A percentile compares a stretch with the other conserved stretches of the same genome.
Conservation (phyloP, 2,113 vertebrate genomes). For the Cricetomys ansorgei region DNA sequence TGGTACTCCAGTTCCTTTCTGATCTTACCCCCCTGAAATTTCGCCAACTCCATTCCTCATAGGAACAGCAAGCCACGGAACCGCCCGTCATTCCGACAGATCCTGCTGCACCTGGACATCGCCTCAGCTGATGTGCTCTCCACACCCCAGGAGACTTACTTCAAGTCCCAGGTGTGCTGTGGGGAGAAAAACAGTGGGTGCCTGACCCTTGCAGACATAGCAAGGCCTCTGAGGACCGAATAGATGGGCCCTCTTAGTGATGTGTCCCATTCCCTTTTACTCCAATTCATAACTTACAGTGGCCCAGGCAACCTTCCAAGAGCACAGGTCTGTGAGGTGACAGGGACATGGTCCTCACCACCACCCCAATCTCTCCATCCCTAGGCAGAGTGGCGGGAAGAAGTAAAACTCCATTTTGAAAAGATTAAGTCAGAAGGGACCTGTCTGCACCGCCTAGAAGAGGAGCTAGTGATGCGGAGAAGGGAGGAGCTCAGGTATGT, state of each 20-base stretch:
- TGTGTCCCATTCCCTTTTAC: background rate
- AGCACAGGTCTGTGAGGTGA: background rate
- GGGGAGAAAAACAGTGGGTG: slow-evolving; percentile 13
- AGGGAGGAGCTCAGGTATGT: slow-evolving; percentile 96
- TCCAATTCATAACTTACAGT: background rate
- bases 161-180: slow-evolving; percentile 93
- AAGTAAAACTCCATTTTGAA: slow-evolving; percentile 97
- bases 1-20: background rate
- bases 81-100: slow-evolving; percentile 97
- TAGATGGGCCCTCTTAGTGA: background rate
- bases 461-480: slow-evolving; percentile 95
- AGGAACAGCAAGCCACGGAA: slow-evolving; percentile 98
- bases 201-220: background rate
- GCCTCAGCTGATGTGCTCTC: slow-evolving; percentile 97
- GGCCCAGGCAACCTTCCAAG: background rate
- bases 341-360: background rate
- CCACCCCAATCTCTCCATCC: background rate
- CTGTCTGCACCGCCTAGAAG: slow-evolving; percentile 96
- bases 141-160: slow-evolving; percentile 97
- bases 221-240: background rate
- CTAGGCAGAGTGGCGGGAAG: slow-evolving; percentile 97
- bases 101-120: slow-evolving; percentile 96
- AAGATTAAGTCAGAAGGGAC: slow-evolving; percentile 99
- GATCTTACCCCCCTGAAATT: background rate
- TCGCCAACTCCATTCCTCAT: slow-evolving; percentile 6